Percentiles rank a stretch among this genome's conserved stretches.
Conservation (phyloP, 2,888 invertebrate genomes). For the Meta bourneti region DNA sequence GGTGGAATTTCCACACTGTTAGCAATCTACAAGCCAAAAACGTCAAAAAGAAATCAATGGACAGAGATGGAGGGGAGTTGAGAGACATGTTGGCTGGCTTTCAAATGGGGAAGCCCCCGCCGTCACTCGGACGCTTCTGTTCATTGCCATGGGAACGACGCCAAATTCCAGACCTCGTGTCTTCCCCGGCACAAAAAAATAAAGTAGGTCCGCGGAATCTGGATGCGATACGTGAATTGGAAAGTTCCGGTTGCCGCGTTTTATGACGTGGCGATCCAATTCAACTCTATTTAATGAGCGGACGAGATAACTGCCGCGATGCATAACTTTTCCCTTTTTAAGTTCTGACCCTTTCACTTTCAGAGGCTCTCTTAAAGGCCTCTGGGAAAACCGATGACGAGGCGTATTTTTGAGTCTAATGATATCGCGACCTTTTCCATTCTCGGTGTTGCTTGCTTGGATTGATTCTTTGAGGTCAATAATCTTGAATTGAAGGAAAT, state of each 20-base stretch:
- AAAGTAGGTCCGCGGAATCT: constrained; percentile 23
- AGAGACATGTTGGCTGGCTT: constrained; percentile 32
- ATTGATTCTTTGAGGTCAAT: neutral
- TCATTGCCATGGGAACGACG: constrained; percentile 40
- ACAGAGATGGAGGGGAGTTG: neutral
- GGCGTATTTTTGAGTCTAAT: neutral
- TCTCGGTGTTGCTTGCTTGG: neutral
- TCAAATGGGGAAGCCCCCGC: constrained; percentile 57
- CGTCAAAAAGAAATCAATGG: neutral
- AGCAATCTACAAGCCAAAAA: neutral
- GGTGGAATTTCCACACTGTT: neutral
- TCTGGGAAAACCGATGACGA: neutral
- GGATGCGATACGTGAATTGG: neutral
- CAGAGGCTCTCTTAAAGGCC: neutral
- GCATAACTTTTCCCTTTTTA: too few species aligned
- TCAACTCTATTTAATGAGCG: neutral
- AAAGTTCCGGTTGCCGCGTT: constrained; percentile 27
- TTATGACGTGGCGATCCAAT: constrained; percentile 23
- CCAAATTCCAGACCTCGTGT: constrained; percentile 35
- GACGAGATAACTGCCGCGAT: neutral
- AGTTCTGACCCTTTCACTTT: neutral
- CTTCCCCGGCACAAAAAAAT: neutral
- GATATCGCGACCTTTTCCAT: neutral
- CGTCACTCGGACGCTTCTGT: constrained; percentile 51
- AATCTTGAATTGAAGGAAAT: neutral